These are phyloP conservation scores for Enteromius anoplus DNA, from an alignment of 2,797 vertebrate genomes.

Conservation along the genomic window DNA sequence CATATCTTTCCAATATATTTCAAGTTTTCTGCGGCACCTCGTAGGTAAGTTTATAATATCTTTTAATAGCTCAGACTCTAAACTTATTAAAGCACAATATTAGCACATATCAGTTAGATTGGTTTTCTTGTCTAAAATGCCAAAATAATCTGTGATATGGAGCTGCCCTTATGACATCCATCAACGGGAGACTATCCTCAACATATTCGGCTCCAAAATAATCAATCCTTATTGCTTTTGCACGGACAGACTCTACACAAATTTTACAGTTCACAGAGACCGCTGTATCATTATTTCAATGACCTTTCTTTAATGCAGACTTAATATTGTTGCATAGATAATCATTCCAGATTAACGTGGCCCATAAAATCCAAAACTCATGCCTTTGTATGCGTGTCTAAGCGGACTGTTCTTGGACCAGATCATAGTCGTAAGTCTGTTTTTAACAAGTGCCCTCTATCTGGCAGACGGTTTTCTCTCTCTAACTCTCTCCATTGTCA, in stretches of 20 bases:
- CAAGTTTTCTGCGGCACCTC: not conserved
- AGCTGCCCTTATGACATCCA: not conserved
- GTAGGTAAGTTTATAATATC: not conserved
- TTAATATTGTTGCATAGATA: not conserved
- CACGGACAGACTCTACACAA: not conserved
- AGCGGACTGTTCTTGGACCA: not conserved
- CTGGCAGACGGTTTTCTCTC: not conserved
- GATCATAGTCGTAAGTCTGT: slow-evolving; percentile 14
- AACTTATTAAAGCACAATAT: not conserved
- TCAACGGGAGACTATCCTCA: not conserved
- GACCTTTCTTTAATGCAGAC: not conserved
- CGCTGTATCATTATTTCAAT: not conserved
- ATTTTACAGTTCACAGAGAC: not conserved
- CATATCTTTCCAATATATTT: not conserved
- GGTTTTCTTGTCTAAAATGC: not conserved
- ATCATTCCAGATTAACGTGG: not conserved
- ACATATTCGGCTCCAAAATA: not conserved
- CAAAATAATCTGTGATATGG: not conserved
- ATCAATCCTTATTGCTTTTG: not conserved
- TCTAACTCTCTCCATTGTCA: slow-evolving; percentile 13
- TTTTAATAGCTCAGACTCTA: not conserved
- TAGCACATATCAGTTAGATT: not conserved
- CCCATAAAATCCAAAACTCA: not conserved
- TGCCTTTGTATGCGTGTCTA: not conserved
- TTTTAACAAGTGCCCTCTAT: slow-evolving; percentile 21